Base-by-base conservation (phyloP, 2,797 vertebrate genomes). In the Ataeniobius toweri region DNA sequence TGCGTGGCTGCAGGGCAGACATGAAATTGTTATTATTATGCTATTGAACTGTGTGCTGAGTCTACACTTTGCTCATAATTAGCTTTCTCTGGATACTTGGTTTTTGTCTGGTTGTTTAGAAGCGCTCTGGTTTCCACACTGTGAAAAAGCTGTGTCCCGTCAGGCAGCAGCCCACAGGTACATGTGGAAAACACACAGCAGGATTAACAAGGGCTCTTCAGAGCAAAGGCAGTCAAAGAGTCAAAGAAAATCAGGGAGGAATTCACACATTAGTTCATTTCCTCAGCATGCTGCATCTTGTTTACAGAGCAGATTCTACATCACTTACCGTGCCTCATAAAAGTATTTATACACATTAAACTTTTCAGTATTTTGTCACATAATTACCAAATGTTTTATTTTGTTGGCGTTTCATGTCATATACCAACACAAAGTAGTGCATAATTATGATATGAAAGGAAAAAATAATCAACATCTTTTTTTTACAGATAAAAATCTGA, bases 1-100 rank as follows among this genome's bases (percentile, higher is more conserved):
- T 90, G 86, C 59, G 81, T 89, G 85, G 93, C 94, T 94, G 90
- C 91, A 71, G 94, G 94, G 94, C 91, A 94, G 89, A 95, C 94
- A 95, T 94, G 92, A 93, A 94, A 92, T 89, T 94, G 93, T 94
- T 95, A 94, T 95, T 94, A 95, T 95, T 90, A 94, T 93, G 92
- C 94, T 88, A 91, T 87, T 94, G 92, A 94, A 90, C 91, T 83
- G 91, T 92, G 84, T 92, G 92, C 93, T 93, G 92, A 93, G 93
- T 90, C 88, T 68, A 93, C 91, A 91, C 88, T 91, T 89, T 91
- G 88, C 89, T 90, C 72, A 89, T 94, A 94, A 95, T 95, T 92
- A 94, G 91, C 74, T 77, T 80, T 92, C 84, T 91, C 85, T 91
- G 82, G 85, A 80, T 91, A 88, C 88, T 85, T 85, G 88, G 75